Evolutionary conservation across 2,797 vertebrate genomes (phyloP).

Genomic region (Calcarius lapponicus): DNA sequence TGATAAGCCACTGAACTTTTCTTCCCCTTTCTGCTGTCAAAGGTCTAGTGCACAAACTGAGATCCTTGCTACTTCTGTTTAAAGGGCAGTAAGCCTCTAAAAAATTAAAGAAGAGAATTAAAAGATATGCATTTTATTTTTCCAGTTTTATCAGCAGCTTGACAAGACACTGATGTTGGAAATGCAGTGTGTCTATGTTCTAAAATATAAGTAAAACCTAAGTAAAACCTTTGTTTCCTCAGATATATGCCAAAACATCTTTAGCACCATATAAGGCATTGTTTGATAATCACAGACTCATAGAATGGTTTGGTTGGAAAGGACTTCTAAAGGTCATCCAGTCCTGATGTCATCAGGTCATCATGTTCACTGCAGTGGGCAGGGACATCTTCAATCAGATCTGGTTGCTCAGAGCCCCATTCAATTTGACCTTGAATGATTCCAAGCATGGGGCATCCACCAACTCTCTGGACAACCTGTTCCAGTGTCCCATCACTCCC

Average conservation of each 20-base stretch:
- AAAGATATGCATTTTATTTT: not conserved
- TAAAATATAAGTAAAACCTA: not conserved
- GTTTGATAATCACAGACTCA: not conserved
- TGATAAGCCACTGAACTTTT: not conserved
- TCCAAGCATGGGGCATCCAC: not conserved
- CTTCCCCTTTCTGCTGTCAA: not conserved
- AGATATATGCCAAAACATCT: not conserved
- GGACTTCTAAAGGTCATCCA: not conserved
- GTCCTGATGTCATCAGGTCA: not conserved
- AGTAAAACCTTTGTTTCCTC: not conserved
- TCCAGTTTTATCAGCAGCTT: not conserved
- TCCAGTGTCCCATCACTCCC: not conserved
- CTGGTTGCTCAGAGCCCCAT: not conserved
- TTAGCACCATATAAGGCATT: not conserved
- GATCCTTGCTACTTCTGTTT: not conserved
- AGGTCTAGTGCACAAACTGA: not conserved
- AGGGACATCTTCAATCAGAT: not conserved
- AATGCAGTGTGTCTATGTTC: not conserved
- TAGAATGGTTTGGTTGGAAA: not conserved
- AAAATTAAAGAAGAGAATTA: not conserved
- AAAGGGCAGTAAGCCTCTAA: not conserved
- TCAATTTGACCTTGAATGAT: not conserved
- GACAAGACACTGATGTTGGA: not conserved
- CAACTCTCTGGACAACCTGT: not conserved
- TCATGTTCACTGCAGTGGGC: not conserved